Evolutionary conservation across 1,140 invertebrate species (phyloP), one percentile per base, ranked within the genome.

Genomic region (Drosophila micromelanica): DNA sequence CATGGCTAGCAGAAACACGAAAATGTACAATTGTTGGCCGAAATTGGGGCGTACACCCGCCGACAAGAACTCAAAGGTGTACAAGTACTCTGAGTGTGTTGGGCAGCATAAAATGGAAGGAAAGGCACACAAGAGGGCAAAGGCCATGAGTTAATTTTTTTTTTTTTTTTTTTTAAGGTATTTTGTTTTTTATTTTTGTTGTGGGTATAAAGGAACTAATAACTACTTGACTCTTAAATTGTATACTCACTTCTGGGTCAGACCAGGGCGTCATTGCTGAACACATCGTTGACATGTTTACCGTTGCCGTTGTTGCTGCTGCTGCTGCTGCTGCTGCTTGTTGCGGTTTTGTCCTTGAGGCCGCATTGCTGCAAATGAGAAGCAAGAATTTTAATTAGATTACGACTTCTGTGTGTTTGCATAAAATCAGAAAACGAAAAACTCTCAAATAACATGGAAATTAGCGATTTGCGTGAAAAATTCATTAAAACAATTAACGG

Each of bases 241-340:
- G 75, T 48, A 73, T 84, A 91, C 85, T 92, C 56, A 92, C 91
- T 91, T 80, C 75, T 71, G 68, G 90, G 90, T 92, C 91, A 92
- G 91, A 92, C 90, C 70, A 85, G 43, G 40, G 84, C 80, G 73
- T 92, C 89, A 57, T 92, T 90, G 79, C 90, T 92, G 70, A 77
- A 85, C 51, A 92, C 91, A 73, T 92, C 91, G 75, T 92, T 92
- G 64, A 91, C 90, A 76, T 92, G 91, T 68, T 91, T 91, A 68
- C 84, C 90, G 48, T 68, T 78, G 60, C 51, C 55, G 57, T 42
- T 55, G 37, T 55, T 38, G 60, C 55, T 85, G 55, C 78, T 68
- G 51, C 48, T 80, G 65, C 70, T 64, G 63, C 54, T 73, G 56
- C 67, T 69, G 55, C 68, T 62, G 61, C 62, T 48, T 62, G 67